Evolutionary conservation across 2,113 vertebrate species (phyloP).

Genomic region (Ceratotherium simum): DNA sequence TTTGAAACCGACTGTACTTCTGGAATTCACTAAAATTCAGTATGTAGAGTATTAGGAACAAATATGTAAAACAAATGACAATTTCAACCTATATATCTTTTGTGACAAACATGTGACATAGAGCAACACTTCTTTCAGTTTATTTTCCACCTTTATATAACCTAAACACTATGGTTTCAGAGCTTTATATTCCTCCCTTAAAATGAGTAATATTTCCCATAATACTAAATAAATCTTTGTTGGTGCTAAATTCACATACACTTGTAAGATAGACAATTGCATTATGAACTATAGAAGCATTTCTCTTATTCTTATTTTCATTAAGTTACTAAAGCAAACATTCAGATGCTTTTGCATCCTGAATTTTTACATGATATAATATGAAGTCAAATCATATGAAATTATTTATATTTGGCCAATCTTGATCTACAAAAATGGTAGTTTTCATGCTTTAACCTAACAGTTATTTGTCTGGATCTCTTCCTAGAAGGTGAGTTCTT

Average conservation of each 20-base stretch:
- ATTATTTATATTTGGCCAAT: neutral
- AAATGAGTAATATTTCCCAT: neutral
- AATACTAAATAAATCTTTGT: slow-evolving; percentile 14
- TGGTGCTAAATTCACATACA: neutral
- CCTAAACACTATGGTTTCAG: neutral
- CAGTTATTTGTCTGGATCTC: neutral
- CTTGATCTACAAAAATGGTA: neutral
- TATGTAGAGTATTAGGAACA: neutral
- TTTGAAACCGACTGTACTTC: neutral
- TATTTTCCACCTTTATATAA: neutral
- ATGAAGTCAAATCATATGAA: neutral
- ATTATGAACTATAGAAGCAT: neutral
- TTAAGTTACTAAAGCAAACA: slow-evolving; percentile 33
- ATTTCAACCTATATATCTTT: neutral
- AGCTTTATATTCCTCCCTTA: neutral
- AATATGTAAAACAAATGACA: neutral
- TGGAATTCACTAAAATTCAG: slow-evolving; percentile 29
- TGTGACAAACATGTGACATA: neutral
- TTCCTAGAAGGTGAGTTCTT: neutral
- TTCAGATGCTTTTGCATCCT: neutral
- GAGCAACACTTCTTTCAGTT: neutral
- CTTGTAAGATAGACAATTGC: neutral
- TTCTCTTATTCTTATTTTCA: slow-evolving; percentile 16
- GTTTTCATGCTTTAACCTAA: neutral
- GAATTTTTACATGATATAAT: neutral